A percentile compares a stretch with the other conserved stretches of the same genome.
Evolutionary conservation across 1,140 invertebrate genomes (phyloP).

Genomic region (Caenorhabditis briggsae): DNA sequence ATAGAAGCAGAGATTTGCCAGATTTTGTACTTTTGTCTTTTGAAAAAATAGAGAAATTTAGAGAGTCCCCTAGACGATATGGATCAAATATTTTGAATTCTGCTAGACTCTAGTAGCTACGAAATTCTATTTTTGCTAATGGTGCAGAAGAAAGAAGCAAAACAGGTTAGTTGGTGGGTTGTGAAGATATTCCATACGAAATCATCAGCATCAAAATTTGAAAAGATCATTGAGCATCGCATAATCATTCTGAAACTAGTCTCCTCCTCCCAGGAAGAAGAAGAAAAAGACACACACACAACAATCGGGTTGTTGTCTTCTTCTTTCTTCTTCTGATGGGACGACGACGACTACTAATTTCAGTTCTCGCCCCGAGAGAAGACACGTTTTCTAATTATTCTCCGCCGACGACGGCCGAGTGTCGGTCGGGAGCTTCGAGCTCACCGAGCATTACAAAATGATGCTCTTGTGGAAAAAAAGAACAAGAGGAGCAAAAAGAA

Average conservation of each 20-base stretch:
- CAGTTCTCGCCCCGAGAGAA: constrained; percentile 30
- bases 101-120: no score
- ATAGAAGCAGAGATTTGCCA: no score
- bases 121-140: no score
- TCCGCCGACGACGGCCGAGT: background rate
- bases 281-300: constrained; percentile 6
- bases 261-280: background rate
- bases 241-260: constrained; percentile 35
- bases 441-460: constrained; percentile 50
- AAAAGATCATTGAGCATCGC: constrained; percentile 9
- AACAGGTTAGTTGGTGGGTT: no score
- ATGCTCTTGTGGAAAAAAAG: constrained; percentile 21
- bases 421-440: background rate
- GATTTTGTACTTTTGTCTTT: no score
- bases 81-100: no score
- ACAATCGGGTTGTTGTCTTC: constrained; percentile 39
- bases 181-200: background rate
- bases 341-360: constrained; percentile 35
- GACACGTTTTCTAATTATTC: constrained; percentile 49
- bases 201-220: background rate
- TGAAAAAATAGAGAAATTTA: no score
- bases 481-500: background rate
- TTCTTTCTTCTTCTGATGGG: background rate
- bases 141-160: no score
- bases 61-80: no score